Evolutionary conservation across 2,113 vertebrate genomes (phyloP).

Genomic region (Noturus placidus): DNA sequence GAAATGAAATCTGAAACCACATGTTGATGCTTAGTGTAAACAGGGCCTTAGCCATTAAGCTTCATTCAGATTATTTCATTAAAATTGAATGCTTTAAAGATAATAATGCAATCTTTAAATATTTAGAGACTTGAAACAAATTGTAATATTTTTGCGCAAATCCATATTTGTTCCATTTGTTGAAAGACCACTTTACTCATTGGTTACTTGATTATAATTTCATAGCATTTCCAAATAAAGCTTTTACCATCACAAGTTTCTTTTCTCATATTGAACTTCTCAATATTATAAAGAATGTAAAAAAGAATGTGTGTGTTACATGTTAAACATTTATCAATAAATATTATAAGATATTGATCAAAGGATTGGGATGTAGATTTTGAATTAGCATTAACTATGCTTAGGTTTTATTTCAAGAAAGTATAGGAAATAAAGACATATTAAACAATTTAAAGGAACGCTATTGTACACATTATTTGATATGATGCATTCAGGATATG

Average conservation of each 20-base stretch:
- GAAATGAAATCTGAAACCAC: background rate
- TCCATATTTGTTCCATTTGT: background rate
- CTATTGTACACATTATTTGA: background rate
- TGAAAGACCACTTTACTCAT: background rate
- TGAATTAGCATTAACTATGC: background rate
- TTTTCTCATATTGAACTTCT: background rate
- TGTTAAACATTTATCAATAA: background rate
- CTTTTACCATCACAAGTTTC: background rate
- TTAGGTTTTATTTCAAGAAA: background rate
- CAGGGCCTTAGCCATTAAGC: background rate
- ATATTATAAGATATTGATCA: background rate
- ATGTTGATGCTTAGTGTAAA: background rate
- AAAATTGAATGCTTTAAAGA: background rate
- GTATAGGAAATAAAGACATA: background rate
- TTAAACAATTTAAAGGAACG: background rate
- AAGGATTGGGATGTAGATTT: background rate
- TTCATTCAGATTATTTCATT: background rate
- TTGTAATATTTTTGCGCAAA: background rate
- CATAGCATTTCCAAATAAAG: background rate
- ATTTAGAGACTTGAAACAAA: background rate
- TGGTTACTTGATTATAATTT: background rate
- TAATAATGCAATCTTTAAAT: background rate
- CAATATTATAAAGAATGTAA: background rate
- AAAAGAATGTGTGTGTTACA: background rate
- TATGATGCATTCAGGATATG: background rate